Conservation (phyloP, 2,797 vertebrate genomes). For the Chelmon rostratus region DNA sequence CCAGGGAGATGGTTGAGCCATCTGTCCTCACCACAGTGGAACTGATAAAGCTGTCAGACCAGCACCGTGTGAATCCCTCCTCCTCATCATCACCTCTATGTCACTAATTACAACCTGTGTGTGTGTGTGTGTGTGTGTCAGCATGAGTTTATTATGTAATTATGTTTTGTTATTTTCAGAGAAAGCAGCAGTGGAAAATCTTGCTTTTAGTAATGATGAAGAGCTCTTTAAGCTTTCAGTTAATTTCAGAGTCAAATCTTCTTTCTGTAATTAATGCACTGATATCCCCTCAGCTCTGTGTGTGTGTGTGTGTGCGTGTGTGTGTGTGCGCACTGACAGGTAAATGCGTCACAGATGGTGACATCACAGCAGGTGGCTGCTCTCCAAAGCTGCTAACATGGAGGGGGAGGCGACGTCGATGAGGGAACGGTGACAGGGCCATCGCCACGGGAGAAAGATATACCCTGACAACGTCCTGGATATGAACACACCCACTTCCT, state of each 20-base stretch:
- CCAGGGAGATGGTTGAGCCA: slow-evolving; percentile 52
- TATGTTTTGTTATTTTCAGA: neutral
- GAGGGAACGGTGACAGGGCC: slow-evolving; percentile 35
- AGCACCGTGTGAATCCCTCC: slow-evolving; percentile 55
- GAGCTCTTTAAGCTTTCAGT: neutral
- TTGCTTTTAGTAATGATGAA: neutral
- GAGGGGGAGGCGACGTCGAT: slow-evolving; percentile 43
- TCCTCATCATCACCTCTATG: slow-evolving; percentile 66
- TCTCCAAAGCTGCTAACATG: slow-evolving; percentile 66
- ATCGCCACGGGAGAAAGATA: slow-evolving; percentile 55
- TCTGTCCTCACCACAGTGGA: slow-evolving; percentile 74
- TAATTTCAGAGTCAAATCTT: neutral
- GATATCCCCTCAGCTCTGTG: slow-evolving; percentile 8
- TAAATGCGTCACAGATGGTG: slow-evolving; percentile 78
- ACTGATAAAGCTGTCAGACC: slow-evolving; percentile 71
- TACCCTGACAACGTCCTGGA: slow-evolving; percentile 50
- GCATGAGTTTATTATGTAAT: neutral
- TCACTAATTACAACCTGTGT: slow-evolving; percentile 58
- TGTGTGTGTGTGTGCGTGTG: slow-evolving; percentile 29
- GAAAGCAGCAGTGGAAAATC: neutral
- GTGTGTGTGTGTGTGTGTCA: slow-evolving; percentile 36
- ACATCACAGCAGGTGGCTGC: slow-evolving; percentile 79
- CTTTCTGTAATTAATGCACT: slow-evolving; percentile 33
- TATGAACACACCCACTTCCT: slow-evolving; percentile 47
- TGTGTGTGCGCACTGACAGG: slow-evolving; percentile 59